Evolutionary conservation across 2,797 vertebrate genomes (phyloP), one percentile per base, ranked within the genome.

Genomic region (Gobionotothen gibberifrons): DNA sequence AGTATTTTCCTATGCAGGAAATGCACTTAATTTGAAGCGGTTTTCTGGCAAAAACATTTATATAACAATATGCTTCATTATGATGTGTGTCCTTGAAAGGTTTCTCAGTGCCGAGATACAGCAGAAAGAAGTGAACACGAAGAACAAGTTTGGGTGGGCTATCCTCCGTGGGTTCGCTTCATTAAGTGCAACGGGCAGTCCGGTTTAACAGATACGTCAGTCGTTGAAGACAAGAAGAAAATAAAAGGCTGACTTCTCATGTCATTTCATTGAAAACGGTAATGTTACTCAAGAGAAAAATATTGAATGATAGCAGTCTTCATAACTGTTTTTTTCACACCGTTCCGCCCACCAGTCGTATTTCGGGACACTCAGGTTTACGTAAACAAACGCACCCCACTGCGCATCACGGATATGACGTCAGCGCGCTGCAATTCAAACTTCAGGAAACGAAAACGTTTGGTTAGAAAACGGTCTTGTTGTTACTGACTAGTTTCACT

Each of bases 361-460:
- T 3, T 9, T 1, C n/a, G 14, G 53, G 48, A 68, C 67, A 49
- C 21, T 0, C 70, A 4, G 40, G 40, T 1, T 0, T 0, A 0
- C 0, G 0, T 11, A 48, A 82, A 29, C 78, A 47, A 0, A n/a
- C 89, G 64, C 36, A 58, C 68, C 43, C 16, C 0, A 0, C 1
- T 0, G 0, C 0, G 10, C 56, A 2, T 65, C 13, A 26, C 65
- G 80, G 84, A 87, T 0, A 8, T 93, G 86, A 92, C 89, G 91
- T 88, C 57, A 83, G 5, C 76, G 87, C 90, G 90, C 87, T 58
- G 51, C n/a, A 79, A 91, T 93, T 93, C 92, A 93, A 93, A 93
- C 80, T 90, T 82, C 69, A 90, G 90, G 91, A 93, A 93, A 81
- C 66, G 81, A 87, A 87, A 82, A 67, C 62, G 70, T 60, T 4